Evolutionary conservation across 2,797 vertebrate genomes (phyloP).

Genomic region (Ctenochaetus hawaiiensis): DNA sequence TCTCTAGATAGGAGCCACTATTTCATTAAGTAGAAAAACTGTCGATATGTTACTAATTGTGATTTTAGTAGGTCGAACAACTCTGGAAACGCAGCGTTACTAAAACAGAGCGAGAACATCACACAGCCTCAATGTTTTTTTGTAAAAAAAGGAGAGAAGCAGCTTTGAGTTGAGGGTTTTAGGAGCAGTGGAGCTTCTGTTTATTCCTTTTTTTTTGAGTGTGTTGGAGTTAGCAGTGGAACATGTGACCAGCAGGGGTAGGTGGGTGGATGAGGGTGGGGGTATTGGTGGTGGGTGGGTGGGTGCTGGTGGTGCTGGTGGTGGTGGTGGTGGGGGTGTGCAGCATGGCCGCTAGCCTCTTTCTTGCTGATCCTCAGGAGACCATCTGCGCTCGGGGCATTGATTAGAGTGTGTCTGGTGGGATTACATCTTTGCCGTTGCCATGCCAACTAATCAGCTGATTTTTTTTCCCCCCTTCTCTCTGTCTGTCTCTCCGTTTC

Average conservation of each 20-base stretch:
- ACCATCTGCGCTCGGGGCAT: constrained; percentile 99
- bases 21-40: constrained; percentile 13
- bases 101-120: constrained; percentile 24
- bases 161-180: constrained; percentile 22
- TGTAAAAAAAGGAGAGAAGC: constrained; percentile 28
- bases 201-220: constrained; percentile 57
- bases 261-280: constrained; percentile 55
- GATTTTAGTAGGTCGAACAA: constrained; percentile 23
- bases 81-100: constrained; percentile 11
- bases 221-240: constrained; percentile 83
- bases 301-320: not conserved
- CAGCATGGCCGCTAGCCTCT: constrained; percentile 94
- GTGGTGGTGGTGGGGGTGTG: constrained; percentile 4
- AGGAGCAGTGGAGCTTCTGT: constrained; percentile 44
- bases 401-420: constrained; percentile 99
- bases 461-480: constrained; percentile 77
- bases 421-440: constrained; percentile 99
- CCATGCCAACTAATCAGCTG: constrained; percentile 99
- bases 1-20: not conserved
- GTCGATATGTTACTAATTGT: not conserved
- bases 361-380: constrained; percentile 99
- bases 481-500: constrained; percentile 64
- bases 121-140: constrained; percentile 29
- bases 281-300: constrained; percentile 43
- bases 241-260: constrained; percentile 84